These are phyloP conservation scores for Philypnodon macrostomus DNA, from an alignment of 2,797 vertebrate species.

Conservation along the genomic window DNA sequence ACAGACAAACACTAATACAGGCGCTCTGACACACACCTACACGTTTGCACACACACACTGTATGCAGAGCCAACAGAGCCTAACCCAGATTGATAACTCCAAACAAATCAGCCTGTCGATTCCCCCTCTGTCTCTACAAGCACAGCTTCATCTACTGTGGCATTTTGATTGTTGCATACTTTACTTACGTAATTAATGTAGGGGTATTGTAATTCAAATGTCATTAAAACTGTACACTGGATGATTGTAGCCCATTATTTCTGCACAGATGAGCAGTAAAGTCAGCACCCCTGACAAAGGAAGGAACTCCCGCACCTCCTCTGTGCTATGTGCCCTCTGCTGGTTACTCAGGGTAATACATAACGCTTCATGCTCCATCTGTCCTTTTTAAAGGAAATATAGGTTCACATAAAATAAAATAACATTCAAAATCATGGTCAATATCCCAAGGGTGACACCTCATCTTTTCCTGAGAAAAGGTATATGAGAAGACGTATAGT, in stretches of 20 bases:
- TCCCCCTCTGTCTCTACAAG: slow-evolving; percentile 48
- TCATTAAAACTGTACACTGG: slow-evolving; percentile 62
- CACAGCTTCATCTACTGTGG: slow-evolving; percentile 65
- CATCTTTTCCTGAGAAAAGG: slow-evolving; percentile 34
- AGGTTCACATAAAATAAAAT: too few species aligned
- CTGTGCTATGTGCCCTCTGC: slow-evolving; percentile 61
- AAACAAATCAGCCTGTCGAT: slow-evolving; percentile 71
- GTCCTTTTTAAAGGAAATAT: slow-evolving; percentile 25
- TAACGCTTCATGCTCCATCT: slow-evolving; percentile 3
- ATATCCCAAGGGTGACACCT: slow-evolving; percentile 42
- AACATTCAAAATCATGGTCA: slow-evolving; percentile 45
- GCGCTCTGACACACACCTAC: slow-evolving; percentile 35
- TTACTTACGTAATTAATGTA: slow-evolving; percentile 70
- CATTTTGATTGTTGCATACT: slow-evolving; percentile 68
- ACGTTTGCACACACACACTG: slow-evolving; percentile 8
- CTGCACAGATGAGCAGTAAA: slow-evolving; percentile 52
- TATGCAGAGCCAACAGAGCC: slow-evolving; percentile 58
- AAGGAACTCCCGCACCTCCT: slow-evolving; percentile 19
- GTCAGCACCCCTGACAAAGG: slow-evolving; percentile 54
- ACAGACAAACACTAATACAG: slow-evolving; percentile 35
- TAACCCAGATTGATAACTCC: slow-evolving; percentile 73
- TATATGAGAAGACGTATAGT: too few species aligned
- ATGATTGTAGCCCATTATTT: slow-evolving; percentile 65
- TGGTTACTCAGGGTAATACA: slow-evolving; percentile 41
- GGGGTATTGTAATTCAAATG: slow-evolving; percentile 69